Percentiles rank a stretch among this genome's conserved stretches.
phyloP scores from a whole-genome alignment of 1,140 invertebrate species.

The Formica exsecta region DNA sequence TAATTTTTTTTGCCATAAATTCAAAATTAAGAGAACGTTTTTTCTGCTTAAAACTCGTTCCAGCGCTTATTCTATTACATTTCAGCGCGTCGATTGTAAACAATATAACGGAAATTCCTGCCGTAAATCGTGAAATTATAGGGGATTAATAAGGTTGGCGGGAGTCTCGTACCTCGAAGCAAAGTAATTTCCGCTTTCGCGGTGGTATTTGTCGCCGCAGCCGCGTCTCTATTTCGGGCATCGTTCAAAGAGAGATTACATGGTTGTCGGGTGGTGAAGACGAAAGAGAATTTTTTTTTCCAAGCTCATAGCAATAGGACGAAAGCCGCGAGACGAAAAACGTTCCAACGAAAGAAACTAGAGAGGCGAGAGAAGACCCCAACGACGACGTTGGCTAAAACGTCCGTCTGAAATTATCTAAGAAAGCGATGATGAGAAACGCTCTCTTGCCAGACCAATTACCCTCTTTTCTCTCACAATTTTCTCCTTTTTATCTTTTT shows the following conservation, averaged over 20 bases:
- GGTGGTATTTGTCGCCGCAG: neutral
- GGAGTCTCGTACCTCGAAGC: neutral
- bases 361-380: conserved; percentile 39
- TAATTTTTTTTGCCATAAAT: conserved; percentile 8
- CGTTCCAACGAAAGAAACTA: conserved; percentile 57
- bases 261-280: neutral
- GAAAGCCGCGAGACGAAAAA: conserved; percentile 42
- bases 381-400: conserved; percentile 65
- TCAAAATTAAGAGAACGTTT: conserved; percentile 11
- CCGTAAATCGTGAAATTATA: conserved; percentile 20
- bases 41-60: neutral
- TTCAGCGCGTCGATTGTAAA: neutral
- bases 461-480: conserved; percentile 68
- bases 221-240: neutral
- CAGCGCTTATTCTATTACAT: neutral
- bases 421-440: conserved; percentile 73
- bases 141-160: conserved; percentile 10
- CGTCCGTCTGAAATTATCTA: conserved; percentile 74
- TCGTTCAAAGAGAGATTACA: conserved; percentile 44
- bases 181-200: conserved; percentile 6
- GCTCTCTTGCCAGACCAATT: conserved; percentile 69
- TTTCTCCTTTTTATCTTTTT: neutral
- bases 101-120: neutral
- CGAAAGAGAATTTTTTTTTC: conserved; percentile 44
- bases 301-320: conserved; percentile 1